phyloP scores from a whole-genome alignment of 35 echinoderm and acorn worm species.

The Hemicentrotus pulcherrimus region DNA sequence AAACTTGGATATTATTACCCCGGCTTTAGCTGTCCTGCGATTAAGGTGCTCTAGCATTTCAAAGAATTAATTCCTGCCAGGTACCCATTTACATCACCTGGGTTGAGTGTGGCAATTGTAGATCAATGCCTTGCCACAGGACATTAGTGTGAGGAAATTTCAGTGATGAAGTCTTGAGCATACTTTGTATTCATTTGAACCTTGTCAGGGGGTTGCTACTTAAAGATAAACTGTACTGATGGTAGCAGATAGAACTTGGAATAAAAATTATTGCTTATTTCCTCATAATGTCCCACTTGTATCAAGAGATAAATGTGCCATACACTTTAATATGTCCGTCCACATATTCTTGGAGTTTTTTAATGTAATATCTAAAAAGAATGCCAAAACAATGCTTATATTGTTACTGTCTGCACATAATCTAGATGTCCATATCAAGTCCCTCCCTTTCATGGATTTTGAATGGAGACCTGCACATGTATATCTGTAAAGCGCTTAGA shows the following conservation, averaged over 20 bases:
- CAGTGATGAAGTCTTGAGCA: neutral
- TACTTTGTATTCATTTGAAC: neutral
- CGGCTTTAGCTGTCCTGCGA: no score
- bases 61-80: no score
- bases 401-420: neutral
- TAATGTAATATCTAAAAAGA: neutral
- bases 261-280: neutral
- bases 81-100: no score
- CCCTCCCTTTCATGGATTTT: no score
- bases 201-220: neutral
- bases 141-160: no score
- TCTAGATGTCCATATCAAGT: neutral
- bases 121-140: no score
- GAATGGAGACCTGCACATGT: no score
- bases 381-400: neutral
- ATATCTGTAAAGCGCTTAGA: no score
- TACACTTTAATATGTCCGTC: neutral
- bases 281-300: neutral
- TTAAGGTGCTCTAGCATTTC: no score
- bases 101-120: no score
- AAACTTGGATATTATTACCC: no score
- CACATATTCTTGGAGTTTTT: neutral
- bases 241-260: no score
- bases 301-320: neutral
- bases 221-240: neutral